Conservation (phyloP, 2,113 vertebrate species). For the Phalacrocorax pelagicus region DNA sequence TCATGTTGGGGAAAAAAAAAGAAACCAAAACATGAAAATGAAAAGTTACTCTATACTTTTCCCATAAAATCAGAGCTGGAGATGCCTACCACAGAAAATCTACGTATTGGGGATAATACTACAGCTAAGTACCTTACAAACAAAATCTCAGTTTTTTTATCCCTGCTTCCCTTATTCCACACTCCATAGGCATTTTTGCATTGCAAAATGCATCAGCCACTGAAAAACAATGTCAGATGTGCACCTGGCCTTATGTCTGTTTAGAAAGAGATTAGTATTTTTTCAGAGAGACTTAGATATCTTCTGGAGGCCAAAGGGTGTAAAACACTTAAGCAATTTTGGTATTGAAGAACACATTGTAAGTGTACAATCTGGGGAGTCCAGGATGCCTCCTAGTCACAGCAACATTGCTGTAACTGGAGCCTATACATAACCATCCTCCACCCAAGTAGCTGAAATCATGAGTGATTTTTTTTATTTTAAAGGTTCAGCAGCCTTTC, state of each 20-base stretch:
- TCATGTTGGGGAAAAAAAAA: not conserved
- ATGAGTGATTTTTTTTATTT: not conserved
- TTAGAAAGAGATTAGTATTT: not conserved
- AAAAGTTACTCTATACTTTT: not conserved
- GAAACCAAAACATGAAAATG: not conserved
- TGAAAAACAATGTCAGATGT: not conserved
- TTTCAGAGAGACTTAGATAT: not conserved
- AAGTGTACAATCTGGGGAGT: not conserved
- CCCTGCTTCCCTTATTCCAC: not conserved
- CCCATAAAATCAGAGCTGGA: not conserved
- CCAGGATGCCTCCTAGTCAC: not conserved
- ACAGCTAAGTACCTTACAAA: not conserved
- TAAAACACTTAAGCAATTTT: not conserved
- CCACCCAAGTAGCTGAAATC: not conserved
- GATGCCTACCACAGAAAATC: not conserved
- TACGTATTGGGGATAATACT: not conserved
- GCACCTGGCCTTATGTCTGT: not conserved
- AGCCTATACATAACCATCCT: not conserved
- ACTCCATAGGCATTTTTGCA: not conserved
- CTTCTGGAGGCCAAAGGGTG: not conserved
- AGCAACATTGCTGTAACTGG: not conserved
- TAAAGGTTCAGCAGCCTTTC: not conserved
- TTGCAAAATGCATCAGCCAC: not conserved
- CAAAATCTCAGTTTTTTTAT: not conserved
- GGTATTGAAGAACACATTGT: not conserved